Percentiles rank a stretch among this genome's conserved stretches.
Evolutionary conservation across 2,797 vertebrate species (phyloP).

Genomic region (Dicrostonyx torquatus): DNA sequence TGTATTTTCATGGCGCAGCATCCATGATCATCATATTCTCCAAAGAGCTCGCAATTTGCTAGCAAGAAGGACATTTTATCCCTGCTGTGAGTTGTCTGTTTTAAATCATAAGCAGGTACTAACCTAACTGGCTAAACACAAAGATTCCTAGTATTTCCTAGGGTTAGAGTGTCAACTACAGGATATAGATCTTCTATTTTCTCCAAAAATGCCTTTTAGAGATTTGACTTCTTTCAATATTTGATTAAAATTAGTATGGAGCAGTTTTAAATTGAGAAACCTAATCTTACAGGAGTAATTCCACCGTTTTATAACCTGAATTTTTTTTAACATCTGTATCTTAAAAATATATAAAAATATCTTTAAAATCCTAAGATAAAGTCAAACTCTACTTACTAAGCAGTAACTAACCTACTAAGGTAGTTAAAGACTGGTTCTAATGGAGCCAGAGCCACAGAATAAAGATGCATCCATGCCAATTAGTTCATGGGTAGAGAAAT

Average conservation of each 20-base stretch:
- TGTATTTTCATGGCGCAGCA: neutral
- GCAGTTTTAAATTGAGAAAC: constrained; percentile 3
- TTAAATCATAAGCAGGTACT: neutral
- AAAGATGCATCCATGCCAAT: constrained; percentile 45
- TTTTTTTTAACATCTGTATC: neutral
- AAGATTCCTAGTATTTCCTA: neutral
- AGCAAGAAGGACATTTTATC: constrained; percentile 30
- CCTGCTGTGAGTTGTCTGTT: neutral
- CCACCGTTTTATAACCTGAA: neutral
- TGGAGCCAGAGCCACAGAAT: constrained; percentile 47
- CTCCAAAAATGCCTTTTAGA: neutral
- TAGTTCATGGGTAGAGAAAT: constrained; percentile 45
- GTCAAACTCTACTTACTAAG: constrained; percentile 30
- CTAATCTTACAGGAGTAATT: neutral
- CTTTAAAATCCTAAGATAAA: constrained; percentile 36
- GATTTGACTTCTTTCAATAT: neutral
- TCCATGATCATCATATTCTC: neutral
- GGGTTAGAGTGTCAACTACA: neutral
- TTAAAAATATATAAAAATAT: too few species aligned
- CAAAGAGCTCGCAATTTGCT: neutral
- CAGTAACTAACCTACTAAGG: constrained; percentile 21
- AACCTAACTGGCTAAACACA: constrained; percentile 22
- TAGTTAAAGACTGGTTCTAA: constrained; percentile 52
- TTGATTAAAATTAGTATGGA: neutral
- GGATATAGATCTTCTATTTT: neutral